A percentile compares a stretch with the other conserved stretches of the same genome.
phyloP scores from a whole-genome alignment of 2,888 invertebrate genomes.

The Tetragnatha montana region DNA sequence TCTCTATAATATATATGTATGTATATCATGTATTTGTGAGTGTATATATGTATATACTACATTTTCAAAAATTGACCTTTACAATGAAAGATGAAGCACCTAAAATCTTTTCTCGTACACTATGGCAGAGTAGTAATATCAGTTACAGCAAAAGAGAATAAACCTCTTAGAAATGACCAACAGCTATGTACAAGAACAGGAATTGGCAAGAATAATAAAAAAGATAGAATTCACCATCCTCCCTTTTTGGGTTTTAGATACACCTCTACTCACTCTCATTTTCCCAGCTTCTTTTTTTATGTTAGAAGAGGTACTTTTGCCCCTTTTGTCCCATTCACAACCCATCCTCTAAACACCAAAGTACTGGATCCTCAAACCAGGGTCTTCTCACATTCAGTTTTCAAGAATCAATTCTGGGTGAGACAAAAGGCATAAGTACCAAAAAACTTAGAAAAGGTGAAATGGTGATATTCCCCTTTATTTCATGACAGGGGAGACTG shows the following conservation, averaged over 20 bases:
- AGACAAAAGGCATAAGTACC: not conserved
- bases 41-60: conserved; percentile 64
- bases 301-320: not conserved
- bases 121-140: conserved; percentile 70
- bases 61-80: conserved; percentile 65
- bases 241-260: conserved; percentile 61
- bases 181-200: conserved; percentile 71
- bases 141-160: conserved; percentile 71
- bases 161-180: conserved; percentile 71
- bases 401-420: conserved; percentile 14
- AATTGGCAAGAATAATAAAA: conserved; percentile 71
- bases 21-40: conserved; percentile 64
- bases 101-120: conserved; percentile 69
- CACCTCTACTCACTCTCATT: not conserved
- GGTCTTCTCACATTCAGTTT: conserved; percentile 14
- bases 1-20: conserved; percentile 68
- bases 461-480: conserved; percentile 71
- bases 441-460: conserved; percentile 70
- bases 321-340: too few species aligned
- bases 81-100: conserved; percentile 71
- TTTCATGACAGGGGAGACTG: conserved; percentile 60
- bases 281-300: conserved; percentile 1
- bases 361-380: not conserved
- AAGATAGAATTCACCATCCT: conserved; percentile 71
- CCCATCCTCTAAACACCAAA: too few species aligned